These are phyloP conservation scores for Trichomalopsis sarcophagae DNA, from an alignment of 1,140 invertebrate genomes.

Conservation along the genomic window DNA sequence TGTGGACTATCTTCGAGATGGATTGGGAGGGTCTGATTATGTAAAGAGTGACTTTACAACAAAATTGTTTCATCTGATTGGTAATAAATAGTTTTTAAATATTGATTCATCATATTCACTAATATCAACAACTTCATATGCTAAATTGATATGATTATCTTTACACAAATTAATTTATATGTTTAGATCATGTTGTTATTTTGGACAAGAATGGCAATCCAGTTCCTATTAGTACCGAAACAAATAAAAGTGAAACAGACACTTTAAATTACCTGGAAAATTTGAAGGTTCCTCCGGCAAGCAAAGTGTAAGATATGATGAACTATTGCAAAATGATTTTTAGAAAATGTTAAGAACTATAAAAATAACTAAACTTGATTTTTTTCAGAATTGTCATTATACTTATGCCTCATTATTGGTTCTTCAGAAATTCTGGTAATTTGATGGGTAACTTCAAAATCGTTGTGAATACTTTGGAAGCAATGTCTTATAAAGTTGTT, in stretches of 20 bases:
- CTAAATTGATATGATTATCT: neutral
- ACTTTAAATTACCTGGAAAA: constrained; percentile 31
- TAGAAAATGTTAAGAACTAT: neutral
- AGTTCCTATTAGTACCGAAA: neutral
- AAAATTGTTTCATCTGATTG: constrained; percentile 14
- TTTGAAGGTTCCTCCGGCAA: constrained; percentile 6
- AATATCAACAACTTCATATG: no score
- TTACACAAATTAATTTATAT: neutral
- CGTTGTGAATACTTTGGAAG: constrained; percentile 4
- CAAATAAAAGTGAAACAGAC: neutral
- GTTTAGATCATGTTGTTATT: constrained; percentile 34
- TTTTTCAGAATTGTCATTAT: constrained; percentile 20
- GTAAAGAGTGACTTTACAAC: constrained; percentile 1
- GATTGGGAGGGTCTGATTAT: neutral
- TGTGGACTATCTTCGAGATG: constrained; percentile 15
- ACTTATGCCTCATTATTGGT: neutral
- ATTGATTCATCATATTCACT: neutral
- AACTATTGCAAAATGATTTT: neutral
- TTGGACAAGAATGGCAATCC: constrained; percentile 20
- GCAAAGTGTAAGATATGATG: constrained; percentile 27
- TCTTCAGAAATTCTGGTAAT: constrained; percentile 6
- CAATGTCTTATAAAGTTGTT: constrained; percentile 12
- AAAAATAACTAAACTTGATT: neutral
- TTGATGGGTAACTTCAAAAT: neutral
- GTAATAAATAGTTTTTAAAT: constrained; percentile 1